Evolutionary conservation across 2,113 vertebrate species (phyloP), one percentile per base, ranked within the genome.

Genomic region (Zootoca vivipara): DNA sequence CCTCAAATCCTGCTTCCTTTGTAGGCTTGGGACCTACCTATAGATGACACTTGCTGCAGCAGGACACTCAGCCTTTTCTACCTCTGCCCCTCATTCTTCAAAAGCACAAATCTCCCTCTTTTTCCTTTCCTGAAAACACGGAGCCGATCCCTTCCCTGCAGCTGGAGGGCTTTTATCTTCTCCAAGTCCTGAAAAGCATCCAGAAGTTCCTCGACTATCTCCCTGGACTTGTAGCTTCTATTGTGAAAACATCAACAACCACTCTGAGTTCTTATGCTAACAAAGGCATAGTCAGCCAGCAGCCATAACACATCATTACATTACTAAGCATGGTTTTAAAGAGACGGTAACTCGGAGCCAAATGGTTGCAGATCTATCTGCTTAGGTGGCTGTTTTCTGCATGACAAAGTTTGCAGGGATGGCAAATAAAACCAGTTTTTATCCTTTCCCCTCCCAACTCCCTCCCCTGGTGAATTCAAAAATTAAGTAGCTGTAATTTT

Each of bases 401-500:
- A 69, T 78, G 84, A n/a, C 72, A 78, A 77, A 18, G 40, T 85
- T 86, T 82, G 58, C 58, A 67, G 65, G 64, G 42, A 75, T 33
- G 33, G 58, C 72, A 77, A 24, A 82, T 5, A 80, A 52, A 73
- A 67, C 70, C 35, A 30, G 35, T 83, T 58, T 86, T 24, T 46
- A 79, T 30, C 35, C 35, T 88, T 42, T 24, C 3, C 16, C 18
- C 56, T 64, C 75, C 28, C 7, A 18, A 82, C 30, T 38, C 73
- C n/a, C 42, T 46, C 65, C 35, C n/a, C 73, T 26, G 77, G 33
- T 40, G 83, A 81, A 86, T 89, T 86, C 16, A 89, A 83, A 92
- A 91, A 85, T 69, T 58, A 89, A 82, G 79, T 38, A 82, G 79
- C 58, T 90, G 7, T 90, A 77, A 73, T 85, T 86, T 86, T 88